A percentile compares a stretch with the other conserved stretches of the same genome.
Evolutionary conservation across 2,888 invertebrate genomes (phyloP).

Genomic region (Ferrisia virgata): DNA sequence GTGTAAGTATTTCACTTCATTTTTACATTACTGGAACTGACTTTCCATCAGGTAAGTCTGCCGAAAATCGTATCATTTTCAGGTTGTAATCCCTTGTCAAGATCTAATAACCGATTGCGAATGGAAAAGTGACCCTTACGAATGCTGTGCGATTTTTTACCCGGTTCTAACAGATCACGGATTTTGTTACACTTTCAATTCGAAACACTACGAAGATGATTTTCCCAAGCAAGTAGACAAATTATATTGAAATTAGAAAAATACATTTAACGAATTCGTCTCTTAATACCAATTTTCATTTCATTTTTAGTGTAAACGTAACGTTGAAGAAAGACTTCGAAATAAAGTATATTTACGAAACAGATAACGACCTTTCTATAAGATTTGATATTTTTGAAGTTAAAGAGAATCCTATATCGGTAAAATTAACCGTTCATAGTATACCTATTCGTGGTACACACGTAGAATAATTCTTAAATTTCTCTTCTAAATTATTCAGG

Average conservation of each 20-base stretch:
- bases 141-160: slow-evolving; percentile 65
- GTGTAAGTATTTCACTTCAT: slow-evolving; percentile 51
- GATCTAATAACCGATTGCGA: slow-evolving; percentile 62
- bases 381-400: slow-evolving; percentile 56
- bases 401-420: slow-evolving; percentile 48
- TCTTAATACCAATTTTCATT: slow-evolving; percentile 18
- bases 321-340: slow-evolving; percentile 42
- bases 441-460: too few relatives aligned
- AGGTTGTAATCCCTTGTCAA: slow-evolving; percentile 64
- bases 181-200: slow-evolving; percentile 71
- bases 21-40: not conserved
- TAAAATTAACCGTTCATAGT: slow-evolving; percentile 32
- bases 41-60: too few relatives aligned
- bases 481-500: slow-evolving; percentile 52
- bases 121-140: slow-evolving; percentile 65
- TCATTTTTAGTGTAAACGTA: slow-evolving; percentile 37
- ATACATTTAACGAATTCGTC: too few relatives aligned
- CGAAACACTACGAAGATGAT: slow-evolving; percentile 59
- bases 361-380: slow-evolving; percentile 65
- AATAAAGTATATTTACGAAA: slow-evolving; percentile 62
- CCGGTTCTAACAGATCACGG: slow-evolving; percentile 74
- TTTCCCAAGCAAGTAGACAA: slow-evolving; percentile 58
- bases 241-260: too few relatives aligned
- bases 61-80: too few relatives aligned
- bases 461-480: not conserved